A percentile compares a stretch with the other conserved stretches of the same genome.
Evolutionary conservation across 2,888 invertebrate genomes (phyloP).

Genomic region (Sphecodes monilicornis): DNA sequence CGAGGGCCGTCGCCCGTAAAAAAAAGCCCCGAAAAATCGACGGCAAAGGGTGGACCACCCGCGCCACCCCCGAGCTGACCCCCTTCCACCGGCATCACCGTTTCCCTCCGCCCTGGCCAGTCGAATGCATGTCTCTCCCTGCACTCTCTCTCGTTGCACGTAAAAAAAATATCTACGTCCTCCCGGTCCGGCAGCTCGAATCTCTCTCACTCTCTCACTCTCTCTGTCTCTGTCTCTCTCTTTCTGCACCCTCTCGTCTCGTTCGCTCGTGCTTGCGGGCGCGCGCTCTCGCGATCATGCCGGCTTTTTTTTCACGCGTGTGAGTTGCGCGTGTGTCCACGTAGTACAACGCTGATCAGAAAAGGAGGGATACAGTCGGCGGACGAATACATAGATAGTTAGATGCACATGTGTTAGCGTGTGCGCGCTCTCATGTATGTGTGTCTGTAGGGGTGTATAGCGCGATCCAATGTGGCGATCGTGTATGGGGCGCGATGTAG

Average conservation of each 20-base stretch:
- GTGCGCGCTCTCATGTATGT: too few relatives aligned
- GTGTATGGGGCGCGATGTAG: constrained; percentile 47
- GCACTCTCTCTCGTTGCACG: constrained; percentile 71
- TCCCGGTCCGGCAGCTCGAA: constrained; percentile 63
- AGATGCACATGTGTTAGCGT: background rate
- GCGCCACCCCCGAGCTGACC: constrained; percentile 68
- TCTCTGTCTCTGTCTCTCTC: constrained; percentile 13
- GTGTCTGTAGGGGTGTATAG: background rate
- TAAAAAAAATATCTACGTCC: constrained; percentile 75
- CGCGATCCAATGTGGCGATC: constrained; percentile 6
- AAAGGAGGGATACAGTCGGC: background rate
- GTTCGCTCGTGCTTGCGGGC: constrained; percentile 23
- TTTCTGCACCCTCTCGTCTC: constrained; percentile 3
- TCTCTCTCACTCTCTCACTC: constrained; percentile 20
- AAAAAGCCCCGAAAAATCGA: constrained; percentile 84
- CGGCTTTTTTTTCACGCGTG: constrained; percentile 68
- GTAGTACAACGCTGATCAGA: constrained; percentile 5
- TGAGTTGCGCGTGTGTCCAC: constrained; percentile 55
- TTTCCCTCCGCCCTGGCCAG: constrained; percentile 72
- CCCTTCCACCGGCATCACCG: constrained; percentile 38
- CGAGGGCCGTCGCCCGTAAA: constrained; percentile 81
- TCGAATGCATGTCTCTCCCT: constrained; percentile 77
- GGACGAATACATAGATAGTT: background rate
- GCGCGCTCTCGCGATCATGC: constrained; percentile 66
- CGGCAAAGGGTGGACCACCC: constrained; percentile 81